phyloP scores from a whole-genome alignment of 2,113 vertebrate species.

The Harpagus bidentatus region DNA sequence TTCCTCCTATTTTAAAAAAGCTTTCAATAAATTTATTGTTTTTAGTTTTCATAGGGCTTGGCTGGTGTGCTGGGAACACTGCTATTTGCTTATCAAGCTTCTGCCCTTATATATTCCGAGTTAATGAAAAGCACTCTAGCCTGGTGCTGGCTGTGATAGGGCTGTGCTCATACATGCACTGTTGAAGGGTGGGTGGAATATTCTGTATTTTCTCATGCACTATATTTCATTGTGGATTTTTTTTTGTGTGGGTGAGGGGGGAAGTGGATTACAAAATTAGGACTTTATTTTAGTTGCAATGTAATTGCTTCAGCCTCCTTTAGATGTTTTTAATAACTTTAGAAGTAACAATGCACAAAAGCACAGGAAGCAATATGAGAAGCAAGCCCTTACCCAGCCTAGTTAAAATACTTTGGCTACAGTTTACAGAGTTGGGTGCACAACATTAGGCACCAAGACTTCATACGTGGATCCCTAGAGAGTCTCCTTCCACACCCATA shows the following conservation, averaged over 20 bases:
- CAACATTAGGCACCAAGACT: not conserved
- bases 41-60: constrained; percentile 56
- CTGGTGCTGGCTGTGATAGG: constrained; percentile 32
- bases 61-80: constrained; percentile 63
- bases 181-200: constrained; percentile 52
- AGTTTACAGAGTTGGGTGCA: not conserved
- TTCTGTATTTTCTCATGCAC: constrained; percentile 64
- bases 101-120: constrained; percentile 22
- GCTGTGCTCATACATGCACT: constrained; percentile 42
- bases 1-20: constrained; percentile 72
- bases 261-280: constrained; percentile 62
- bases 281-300: constrained; percentile 48
- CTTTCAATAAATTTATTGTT: constrained; percentile 71
- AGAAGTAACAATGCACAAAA: constrained; percentile 66
- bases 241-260: constrained; percentile 51
- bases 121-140: constrained; percentile 35
- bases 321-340: constrained; percentile 62
- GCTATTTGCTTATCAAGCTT: constrained; percentile 58
- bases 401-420: constrained; percentile 25
- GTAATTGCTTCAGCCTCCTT: constrained; percentile 64
- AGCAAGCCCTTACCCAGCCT: constrained; percentile 29
- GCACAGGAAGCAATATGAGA: constrained; percentile 62
- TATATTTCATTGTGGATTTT: constrained; percentile 57
- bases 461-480: not conserved
- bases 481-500: not conserved